phyloP scores from a whole-genome alignment of 2,113 vertebrate genomes.

The Stegastes partitus region DNA sequence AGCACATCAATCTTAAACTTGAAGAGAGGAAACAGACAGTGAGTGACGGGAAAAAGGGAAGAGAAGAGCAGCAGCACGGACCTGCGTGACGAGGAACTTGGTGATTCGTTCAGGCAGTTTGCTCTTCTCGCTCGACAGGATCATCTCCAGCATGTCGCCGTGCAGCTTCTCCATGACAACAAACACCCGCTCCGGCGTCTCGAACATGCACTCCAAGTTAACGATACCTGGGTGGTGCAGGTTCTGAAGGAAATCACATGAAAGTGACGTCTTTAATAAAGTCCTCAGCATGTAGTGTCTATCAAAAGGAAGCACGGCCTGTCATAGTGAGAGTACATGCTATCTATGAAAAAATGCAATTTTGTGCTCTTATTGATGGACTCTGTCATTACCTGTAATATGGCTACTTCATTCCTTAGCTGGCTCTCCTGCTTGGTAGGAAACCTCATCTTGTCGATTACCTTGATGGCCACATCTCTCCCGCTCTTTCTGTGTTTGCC shows the following conservation, averaged over 20 bases:
- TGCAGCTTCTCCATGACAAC: constrained; percentile 99
- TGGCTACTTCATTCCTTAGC: constrained; percentile 98
- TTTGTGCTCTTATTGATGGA: neutral
- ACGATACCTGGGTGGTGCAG: constrained; percentile 98
- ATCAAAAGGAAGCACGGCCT: neutral
- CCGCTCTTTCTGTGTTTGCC: constrained; percentile 98
- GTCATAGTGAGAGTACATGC: neutral
- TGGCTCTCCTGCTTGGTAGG: constrained; percentile 99
- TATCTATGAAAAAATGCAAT: too few relatives aligned
- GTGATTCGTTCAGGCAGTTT: constrained; percentile 97
- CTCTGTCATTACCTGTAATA: constrained; percentile 91
- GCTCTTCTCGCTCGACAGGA: constrained; percentile 98
- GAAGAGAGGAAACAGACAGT: neutral
- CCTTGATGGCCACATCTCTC: constrained; percentile 98
- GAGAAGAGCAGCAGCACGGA: constrained; percentile 53
- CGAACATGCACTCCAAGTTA: constrained; percentile 99
- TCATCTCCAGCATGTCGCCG: constrained; percentile 99
- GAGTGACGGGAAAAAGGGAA: neutral
- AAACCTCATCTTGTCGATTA: constrained; percentile 99
- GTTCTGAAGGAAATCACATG: constrained; percentile 84
- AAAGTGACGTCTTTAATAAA: neutral
- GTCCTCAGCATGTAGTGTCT: neutral
- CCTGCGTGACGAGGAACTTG: constrained; percentile 98
- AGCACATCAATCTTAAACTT: neutral
- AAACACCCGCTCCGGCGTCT: constrained; percentile 97